Evolutionary conservation across 2,113 vertebrate genomes (phyloP), one percentile per base, ranked within the genome.

Genomic region (Pachycephala philippinensis): DNA sequence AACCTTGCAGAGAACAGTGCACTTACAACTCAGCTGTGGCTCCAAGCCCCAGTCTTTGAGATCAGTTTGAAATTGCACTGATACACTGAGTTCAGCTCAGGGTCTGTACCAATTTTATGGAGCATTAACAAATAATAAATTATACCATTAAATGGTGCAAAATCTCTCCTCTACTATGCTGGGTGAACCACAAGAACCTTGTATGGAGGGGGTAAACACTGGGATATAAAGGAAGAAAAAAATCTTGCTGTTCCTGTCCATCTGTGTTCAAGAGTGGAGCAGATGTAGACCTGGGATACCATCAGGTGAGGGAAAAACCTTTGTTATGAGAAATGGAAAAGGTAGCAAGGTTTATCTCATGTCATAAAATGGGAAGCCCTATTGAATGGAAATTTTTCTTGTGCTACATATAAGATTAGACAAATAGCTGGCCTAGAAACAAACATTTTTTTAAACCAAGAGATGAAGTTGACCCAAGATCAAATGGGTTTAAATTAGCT

Each of bases 401-500:
- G 4, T 37, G 12, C 61, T 59, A 13, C 11, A 18, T 40, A 5
- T 16, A 53, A 63, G 14, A 52, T 20, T 27, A 39, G 18, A 47
- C 3, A 81, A 84, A 61, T 13, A 61, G 11, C 15, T 91, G 72
- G 7, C 8, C 17, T 49, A 35, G 13, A 87, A 81, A 57, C 16
- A 77, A 91, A 49, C 54, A 53, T 39, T 64, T 93, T 83, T 76
- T 93, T 83, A 74, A 91, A 81, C 10, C 16, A 69, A 57, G 20
- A 59, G 10, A 57, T 70, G 9, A 81, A 66, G 23, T 16, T 70
- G 22, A 56, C 8, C 4, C 17, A 44, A 69, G 26, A 53, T 2
- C 15, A 90, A 75, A 79, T 11, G 20, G 7, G 3, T 66, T 39
- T 37, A 75, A 75, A 57, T 45, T 59, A 75, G 3, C 15, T 45